phyloP scores from a whole-genome alignment of 1,140 invertebrate genomes.

The Drosophila eugracilis region DNA sequence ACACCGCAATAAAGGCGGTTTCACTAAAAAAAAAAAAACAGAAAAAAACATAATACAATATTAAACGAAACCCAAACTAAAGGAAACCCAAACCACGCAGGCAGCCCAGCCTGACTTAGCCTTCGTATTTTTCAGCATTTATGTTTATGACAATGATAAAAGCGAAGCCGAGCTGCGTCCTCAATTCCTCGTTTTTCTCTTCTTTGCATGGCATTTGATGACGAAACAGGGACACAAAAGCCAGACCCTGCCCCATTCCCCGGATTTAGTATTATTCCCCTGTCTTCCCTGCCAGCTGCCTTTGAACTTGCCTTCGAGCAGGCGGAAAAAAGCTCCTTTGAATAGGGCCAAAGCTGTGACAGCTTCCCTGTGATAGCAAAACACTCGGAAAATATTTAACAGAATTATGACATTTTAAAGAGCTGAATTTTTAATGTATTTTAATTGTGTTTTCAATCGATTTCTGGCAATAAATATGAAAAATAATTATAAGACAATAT shows the following conservation, averaged over 20 bases:
- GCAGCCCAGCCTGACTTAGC: constrained; percentile 8
- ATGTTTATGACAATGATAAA: constrained; percentile 53
- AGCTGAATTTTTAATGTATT: too few species aligned
- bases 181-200: constrained; percentile 17
- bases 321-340: constrained; percentile 29
- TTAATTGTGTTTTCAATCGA: too few species aligned
- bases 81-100: constrained; percentile 33
- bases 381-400: constrained; percentile 14
- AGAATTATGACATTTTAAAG: neutral
- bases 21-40: constrained; percentile 5
- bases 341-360: constrained; percentile 36
- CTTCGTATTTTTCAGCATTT: constrained; percentile 43
- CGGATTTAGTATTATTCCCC: neutral
- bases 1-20: constrained; percentile 27
- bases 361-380: constrained; percentile 19
- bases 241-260: neutral
- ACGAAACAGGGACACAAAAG: constrained; percentile 49
- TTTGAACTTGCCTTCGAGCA: constrained; percentile 65
- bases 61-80: constrained; percentile 37
- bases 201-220: constrained; percentile 72
- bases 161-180: constrained; percentile 36
- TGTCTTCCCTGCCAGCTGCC: constrained; percentile 29
- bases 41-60: too few species aligned
- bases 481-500: too few species aligned
- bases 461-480: too few species aligned